Percentiles rank a stretch among this genome's conserved stretches.
Conservation (phyloP, 2,888 invertebrate species). For the Endomychus coccineus region DNA sequence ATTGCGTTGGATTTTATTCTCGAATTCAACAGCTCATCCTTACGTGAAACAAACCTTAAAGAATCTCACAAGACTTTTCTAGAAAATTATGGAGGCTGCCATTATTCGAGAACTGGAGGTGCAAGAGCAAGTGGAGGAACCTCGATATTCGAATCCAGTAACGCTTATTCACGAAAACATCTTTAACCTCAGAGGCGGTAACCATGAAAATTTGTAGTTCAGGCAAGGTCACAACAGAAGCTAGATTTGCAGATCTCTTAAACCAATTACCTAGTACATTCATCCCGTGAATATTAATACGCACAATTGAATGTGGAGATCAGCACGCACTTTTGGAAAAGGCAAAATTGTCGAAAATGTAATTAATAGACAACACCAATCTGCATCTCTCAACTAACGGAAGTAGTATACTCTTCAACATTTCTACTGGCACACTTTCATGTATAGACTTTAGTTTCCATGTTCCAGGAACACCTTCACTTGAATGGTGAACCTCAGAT, state of each 20-base stretch:
- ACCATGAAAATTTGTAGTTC: slow-evolving; percentile 11
- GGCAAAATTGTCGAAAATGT: slow-evolving; percentile 7
- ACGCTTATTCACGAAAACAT: slow-evolving; percentile 7
- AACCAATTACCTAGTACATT: slow-evolving; percentile 12
- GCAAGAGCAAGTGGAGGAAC: slow-evolving; percentile 5
- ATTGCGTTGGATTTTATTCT: too few species aligned
- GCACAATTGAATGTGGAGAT: slow-evolving; percentile 7
- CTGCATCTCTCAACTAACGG: slow-evolving; percentile 7
- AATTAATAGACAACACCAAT: not conserved
- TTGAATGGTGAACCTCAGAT: slow-evolving; percentile 4
- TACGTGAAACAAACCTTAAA: too few species aligned
- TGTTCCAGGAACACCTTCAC: slow-evolving; percentile 3
- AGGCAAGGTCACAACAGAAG: slow-evolving; percentile 8
- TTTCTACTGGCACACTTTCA: slow-evolving; percentile 6
- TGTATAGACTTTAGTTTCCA: slow-evolving; percentile 12
- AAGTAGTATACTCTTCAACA: slow-evolving; percentile 9
- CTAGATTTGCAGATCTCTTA: slow-evolving; percentile 5
- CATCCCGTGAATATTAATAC: slow-evolving; percentile 13
- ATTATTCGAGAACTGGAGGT: slow-evolving; percentile 4
- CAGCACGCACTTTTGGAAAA: slow-evolving; percentile 2
- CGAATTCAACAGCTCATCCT: too few species aligned
- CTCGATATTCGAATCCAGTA: slow-evolving; percentile 7
- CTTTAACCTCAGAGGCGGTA: slow-evolving; percentile 14
- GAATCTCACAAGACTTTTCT: too few species aligned
- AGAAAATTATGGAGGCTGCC: slow-evolving; percentile 13